Evolutionary conservation across 2,888 invertebrate genomes (phyloP), one percentile per base, ranked within the genome.

Genomic region (Aphidoletes aphidimyza): DNA sequence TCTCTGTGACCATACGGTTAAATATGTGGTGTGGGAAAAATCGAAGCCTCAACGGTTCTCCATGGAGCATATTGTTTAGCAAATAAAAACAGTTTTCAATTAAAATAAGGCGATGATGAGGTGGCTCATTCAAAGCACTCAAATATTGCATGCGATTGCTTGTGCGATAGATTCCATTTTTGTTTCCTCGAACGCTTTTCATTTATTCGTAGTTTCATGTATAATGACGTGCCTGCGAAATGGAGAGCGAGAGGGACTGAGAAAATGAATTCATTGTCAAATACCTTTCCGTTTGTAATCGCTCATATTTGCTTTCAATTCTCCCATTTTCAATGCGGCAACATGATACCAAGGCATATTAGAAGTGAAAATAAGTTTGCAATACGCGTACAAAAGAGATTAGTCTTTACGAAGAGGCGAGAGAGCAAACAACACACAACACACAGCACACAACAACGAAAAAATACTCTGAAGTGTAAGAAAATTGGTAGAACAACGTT

Each of bases 321-420:
- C 30, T 30, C 34, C 14, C 69, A 69, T 30, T 30, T 69, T 30
- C 69, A 69, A 69, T 30, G 17, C 30, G 8, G 1, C 9, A 14
- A 69, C 3, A 69, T 54, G 54, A 54, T 54, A 22, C 5, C 11
- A 26, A 54, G 54, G 22, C 5, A 69, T 26, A 69, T 30, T 69
- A 34, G 9, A 69, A 69, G 69, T 69, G 69, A 69, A 69, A 69
- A 69, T 69, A 69, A 69, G 30, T 69, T 26, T 69, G 34, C 69
- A n/a, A 69, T 69, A 69, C 69, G 69, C 69, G 69, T 69, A 69
- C 14, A 14, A 26, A 30, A 30, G 69, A 69, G 69, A 34, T 69
- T 69, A 34, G 30, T 69, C 69, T 69, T 69, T 30, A 30, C 54
- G 1, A 54, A 19, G 6, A 54, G 14, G 54, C 54, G 17, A 69